Base-by-base conservation (phyloP, 2,113 vertebrate genomes). In the Atherinomorus stipes region DNA sequence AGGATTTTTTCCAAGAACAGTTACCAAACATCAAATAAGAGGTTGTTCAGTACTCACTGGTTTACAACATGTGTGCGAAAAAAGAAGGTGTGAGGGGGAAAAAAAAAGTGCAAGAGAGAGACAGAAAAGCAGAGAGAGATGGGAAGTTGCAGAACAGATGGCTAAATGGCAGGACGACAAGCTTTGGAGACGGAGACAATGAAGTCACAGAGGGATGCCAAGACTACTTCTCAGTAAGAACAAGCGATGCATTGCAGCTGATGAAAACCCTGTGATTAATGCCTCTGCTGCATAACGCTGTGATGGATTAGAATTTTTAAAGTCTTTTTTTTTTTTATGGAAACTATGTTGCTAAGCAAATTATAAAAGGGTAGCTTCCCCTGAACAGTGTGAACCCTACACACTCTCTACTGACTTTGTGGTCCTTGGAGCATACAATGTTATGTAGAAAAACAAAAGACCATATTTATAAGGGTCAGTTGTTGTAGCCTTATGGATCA, bases 61-160 rank as follows among this genome's bases (percentile, higher is more conserved):
- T 67, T 80, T 83, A 71, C 28, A 63, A 45, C 10, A 34, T 63
- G 59, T 28, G 25, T 52, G 67, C 25, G 31, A 34, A 45, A 10
- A 57, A 21, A 60, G 38, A 65, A 18, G 4, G 79, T 65, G 70
- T 37, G 45, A 72, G 59, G 47, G n/a, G n/a, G n/a, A n/a, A n/a
- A n/a, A 28, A 7, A 54, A 37, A 31, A 42, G 51, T 53, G 58
- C 11, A 63, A 78, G 2, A 22, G 61, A 69, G 47, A 63, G 60
- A 66, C 58, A 18, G 13, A 74, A 72, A 71, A 45, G 57, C 76
- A 21, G 13, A 40, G 57, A 59, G 65, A 61, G 40, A 60, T 34
- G 71, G 23, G 71, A 79, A 80, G 83, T 82, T 83, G 66, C 54
- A 22, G 80, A 90, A 76, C 87, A 86, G 85, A 89, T 88, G 81